Evolutionary conservation across 2,797 vertebrate species (phyloP).

Genomic region (Propithecus deckenii): DNA sequence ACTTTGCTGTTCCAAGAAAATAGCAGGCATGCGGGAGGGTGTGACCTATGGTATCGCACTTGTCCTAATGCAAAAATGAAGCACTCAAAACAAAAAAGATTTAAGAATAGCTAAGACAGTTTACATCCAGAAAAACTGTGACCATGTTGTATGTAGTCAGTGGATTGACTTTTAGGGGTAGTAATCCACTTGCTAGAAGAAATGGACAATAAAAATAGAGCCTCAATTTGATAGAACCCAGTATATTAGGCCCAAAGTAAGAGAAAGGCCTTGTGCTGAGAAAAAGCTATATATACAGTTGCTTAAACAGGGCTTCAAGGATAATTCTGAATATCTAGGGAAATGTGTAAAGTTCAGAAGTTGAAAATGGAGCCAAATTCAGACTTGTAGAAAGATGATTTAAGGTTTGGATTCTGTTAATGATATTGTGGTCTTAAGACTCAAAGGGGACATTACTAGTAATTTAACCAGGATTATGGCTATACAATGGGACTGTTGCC

Average conservation of each 20-base stretch:
- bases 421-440: not conserved
- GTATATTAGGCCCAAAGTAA: not conserved
- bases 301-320: not conserved
- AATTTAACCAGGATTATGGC: not conserved
- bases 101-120: not conserved
- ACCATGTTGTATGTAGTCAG: not conserved
- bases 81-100: not conserved
- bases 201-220: not conserved
- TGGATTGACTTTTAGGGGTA: not conserved
- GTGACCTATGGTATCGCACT: not conserved
- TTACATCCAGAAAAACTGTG: accelerated
- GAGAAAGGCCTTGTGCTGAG: not conserved
- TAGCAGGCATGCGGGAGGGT: accelerated
- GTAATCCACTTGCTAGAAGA: not conserved
- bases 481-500: not conserved
- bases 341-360: not conserved
- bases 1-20: not conserved
- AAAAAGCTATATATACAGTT: not conserved
- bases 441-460: not conserved
- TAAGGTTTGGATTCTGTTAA: not conserved
- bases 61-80: not conserved
- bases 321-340: not conserved
- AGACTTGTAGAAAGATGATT: not conserved
- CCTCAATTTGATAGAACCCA: not conserved
- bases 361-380: not conserved